Base-by-base conservation (phyloP, 1,140 invertebrate genomes). In the Phthorimaea operculella region DNA sequence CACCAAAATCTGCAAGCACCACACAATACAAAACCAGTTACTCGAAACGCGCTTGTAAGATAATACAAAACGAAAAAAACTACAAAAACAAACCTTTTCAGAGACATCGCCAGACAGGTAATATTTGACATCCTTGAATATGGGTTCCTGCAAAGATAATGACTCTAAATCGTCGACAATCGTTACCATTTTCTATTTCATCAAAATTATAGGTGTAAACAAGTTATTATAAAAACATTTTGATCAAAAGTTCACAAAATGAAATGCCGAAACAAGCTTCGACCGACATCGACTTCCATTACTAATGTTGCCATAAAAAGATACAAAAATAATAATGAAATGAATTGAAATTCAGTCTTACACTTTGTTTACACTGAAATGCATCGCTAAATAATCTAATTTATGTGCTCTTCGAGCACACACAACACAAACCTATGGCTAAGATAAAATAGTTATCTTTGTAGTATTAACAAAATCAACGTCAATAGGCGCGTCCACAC, bases 91-190 rank as follows among this genome's bases (percentile, higher is more conserved):
- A 83, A 92, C 90, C 86, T 90, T 90, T 69, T 90, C 87, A 63
- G 89, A 87, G 55, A 90, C 88, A 79, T 90, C 88, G 60, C 91
- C 91, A 72, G 89, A 91, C 66, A 91, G 83, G 82, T 90, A 92
- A 85, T 89, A 92, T 79, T 91, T 92, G 62, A 92, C 87, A 83
- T 90, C 86, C 64, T 85, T 85, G 74, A 90, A 90, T 64, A 89
- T 82, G 63, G 76, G 77, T 60, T 85, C 80, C 73, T 83, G 75
- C 62, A 86, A 76, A 66, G 72, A 74, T 74, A 85, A 80, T 71
- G 82, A 79, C 74, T 86, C 84, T 77, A 85, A 74, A 73, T 84
- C 83, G 73, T 83, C 81, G 70, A 78, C 79, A 75, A 85, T 76
- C 76, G 84, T 86, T 83, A 85, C 82, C 83, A 86, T 86, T 83